Evolutionary conservation across 2,797 vertebrate species (phyloP), one percentile per base, ranked within the genome.

Genomic region (Cyclura pinguis): DNA sequence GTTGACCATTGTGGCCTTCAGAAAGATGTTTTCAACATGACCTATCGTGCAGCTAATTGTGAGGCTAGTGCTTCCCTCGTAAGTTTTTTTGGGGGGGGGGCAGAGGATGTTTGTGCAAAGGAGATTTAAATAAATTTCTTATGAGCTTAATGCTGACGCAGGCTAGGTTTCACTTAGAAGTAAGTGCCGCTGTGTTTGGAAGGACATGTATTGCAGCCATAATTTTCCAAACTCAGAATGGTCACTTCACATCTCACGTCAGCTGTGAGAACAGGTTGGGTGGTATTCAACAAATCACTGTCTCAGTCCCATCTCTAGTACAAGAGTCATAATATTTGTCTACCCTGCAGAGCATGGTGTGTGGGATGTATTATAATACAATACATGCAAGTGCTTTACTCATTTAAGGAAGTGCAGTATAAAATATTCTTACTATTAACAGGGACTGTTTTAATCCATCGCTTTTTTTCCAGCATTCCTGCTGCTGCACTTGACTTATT

Each of bases 401-500:
- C 22, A 14, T 88, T 80, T 77, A 52, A 50, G 47, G 22, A 78
- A 69, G n/a, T 67, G 55, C 20, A 22, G 18, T 24, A 3, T 27
- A 88, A 27, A 67, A 47, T 32, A 24, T 14, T 6, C 8, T 90
- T 73, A 27, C 27, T 27, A 72, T 55, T 8, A 47, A 42, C 42
- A 35, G 10, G 6, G 9, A 35, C 38, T 32, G 1, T 55, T 64
- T 14, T 42, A 0, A 93, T 92, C 83, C 2, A 13, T 35, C 84
- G 84, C 89, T n/a, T 0, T 1, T 88, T 27, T 84, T 80, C 52
- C 93, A 98, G 99, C 96, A 97, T 99, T 96, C 99, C 99, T 52
- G 95, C 96, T 2, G 93, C 98, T 92, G 99, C 99, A 84, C 98
- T 99, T 89, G 98, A 99, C 95, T 96, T 99, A 96, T 97, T 99